Conservation (phyloP, 35 echinoderm and acorn worm genomes). For the Amphiura filiformis region DNA sequence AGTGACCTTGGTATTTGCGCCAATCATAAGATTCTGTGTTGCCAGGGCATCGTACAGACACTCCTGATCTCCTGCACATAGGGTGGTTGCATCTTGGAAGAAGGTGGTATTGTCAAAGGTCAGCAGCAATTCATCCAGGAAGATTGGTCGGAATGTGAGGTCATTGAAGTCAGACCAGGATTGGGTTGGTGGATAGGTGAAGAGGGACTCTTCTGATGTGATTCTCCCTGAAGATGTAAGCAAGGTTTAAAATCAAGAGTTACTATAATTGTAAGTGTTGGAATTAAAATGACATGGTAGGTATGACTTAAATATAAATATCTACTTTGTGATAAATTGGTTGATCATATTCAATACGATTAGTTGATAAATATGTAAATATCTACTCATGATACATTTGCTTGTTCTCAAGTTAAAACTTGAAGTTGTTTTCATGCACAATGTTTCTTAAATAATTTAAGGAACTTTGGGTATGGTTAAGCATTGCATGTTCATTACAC, state of each 20-base stretch:
- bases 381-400: background rate
- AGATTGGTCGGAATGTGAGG: conserved; percentile 29
- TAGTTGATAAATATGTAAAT: background rate
- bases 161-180: conserved; percentile 48
- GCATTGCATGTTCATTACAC: too few species aligned
- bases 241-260: too few species aligned
- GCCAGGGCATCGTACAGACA: conserved; percentile 58
- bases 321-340: background rate
- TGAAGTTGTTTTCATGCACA: background rate
- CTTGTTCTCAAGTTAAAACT: background rate
- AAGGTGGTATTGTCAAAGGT: background rate
- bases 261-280: too few species aligned
- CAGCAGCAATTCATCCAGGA: conserved; percentile 51
- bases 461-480: too few species aligned
- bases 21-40: conserved; percentile 16
- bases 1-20: conserved; percentile 35
- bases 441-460: too few species aligned
- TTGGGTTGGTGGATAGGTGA: conserved; percentile 23
- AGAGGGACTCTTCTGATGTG: conserved; percentile 27
- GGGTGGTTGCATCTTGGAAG: background rate
- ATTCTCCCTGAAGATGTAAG: conserved; percentile 58
- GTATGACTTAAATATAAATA: background rate
- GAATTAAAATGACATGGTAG: background rate
- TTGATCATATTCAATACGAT: background rate
- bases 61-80: conserved; percentile 37